These are phyloP conservation scores for Aplidium turbinatum DNA, from an alignment of 23 tunicate genomes.

Conservation along the genomic window DNA sequence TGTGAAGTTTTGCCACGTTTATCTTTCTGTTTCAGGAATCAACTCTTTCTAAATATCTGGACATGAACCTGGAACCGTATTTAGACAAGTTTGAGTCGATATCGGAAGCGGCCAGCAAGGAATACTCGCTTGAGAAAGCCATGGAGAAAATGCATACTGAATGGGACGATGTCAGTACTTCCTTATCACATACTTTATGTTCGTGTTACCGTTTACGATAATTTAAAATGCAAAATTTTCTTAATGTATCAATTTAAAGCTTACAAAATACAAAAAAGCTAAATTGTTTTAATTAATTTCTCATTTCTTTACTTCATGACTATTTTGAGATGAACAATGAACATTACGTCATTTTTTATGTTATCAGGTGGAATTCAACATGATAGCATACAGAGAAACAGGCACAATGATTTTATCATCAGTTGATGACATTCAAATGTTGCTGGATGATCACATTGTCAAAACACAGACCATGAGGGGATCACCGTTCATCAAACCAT, in stretches of 20 bases:
- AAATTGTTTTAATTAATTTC: too few species aligned
- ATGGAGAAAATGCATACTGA: conserved; percentile 94
- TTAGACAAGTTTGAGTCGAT: conserved; percentile 87
- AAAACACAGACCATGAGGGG: conserved; percentile 99
- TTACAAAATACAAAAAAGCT: too few species aligned
- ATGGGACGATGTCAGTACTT: conserved; percentile 99
- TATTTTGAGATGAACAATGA: too few species aligned
- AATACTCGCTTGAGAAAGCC: conserved; percentile 97
- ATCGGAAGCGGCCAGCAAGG: conserved; percentile 97
- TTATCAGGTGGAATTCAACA: conserved; percentile 84
- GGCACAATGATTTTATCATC: conserved; percentile 90
- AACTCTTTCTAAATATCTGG: conserved; percentile 82
- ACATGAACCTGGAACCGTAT: conserved; percentile 85
- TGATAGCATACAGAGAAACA: conserved; percentile 97
- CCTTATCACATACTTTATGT: too few species aligned
- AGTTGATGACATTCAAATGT: conserved; percentile 97
- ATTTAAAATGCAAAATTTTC: too few species aligned
- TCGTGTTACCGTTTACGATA: too few species aligned
- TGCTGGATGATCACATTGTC: conserved; percentile 97
- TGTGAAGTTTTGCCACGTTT: too few species aligned
- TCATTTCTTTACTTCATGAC: too few species aligned
- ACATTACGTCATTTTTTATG: too few species aligned
- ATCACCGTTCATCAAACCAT: conserved; percentile 94
- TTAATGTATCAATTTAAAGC: too few species aligned
- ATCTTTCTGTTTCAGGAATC: conserved; percentile 42